A percentile compares a stretch with the other conserved stretches of the same genome.
Conservation (phyloP, 1,140 invertebrate species). For the Tetramorium parvispinum region DNA sequence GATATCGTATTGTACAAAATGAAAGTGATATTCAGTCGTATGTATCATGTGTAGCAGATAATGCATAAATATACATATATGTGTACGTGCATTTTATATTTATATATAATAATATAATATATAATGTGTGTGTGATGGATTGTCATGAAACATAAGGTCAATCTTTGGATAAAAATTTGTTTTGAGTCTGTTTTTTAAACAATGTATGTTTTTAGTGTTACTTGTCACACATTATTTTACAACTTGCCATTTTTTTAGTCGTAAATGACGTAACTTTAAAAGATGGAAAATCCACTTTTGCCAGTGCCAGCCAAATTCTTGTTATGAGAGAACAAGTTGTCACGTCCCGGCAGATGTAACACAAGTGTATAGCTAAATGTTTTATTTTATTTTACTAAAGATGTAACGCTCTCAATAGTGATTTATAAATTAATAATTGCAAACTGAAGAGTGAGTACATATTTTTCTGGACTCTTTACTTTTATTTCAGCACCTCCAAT, state of each 20-base stretch:
- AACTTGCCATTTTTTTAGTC: not conserved
- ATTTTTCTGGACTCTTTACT: not conserved
- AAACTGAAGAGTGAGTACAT: not conserved
- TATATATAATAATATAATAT: too few species aligned
- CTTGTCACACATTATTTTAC: not conserved
- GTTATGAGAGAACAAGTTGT: not conserved
- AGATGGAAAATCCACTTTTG: not conserved
- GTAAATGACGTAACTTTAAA: not conserved
- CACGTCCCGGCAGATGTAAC: too few species aligned
- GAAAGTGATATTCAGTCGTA: not conserved
- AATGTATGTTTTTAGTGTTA: not conserved
- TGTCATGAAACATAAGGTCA: too few species aligned
- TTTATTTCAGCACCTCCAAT: conserved; percentile 85
- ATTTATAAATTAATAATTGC: not conserved
- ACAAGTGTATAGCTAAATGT: not conserved
- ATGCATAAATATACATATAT: too few species aligned
- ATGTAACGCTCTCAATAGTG: not conserved
- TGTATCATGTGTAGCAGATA: not conserved
- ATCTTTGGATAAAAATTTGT: not conserved
- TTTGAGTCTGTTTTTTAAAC: not conserved
- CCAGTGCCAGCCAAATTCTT: not conserved
- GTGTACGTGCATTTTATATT: too few species aligned
- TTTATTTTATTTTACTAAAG: not conserved
- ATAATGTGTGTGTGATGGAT: not conserved
- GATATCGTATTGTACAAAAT: not conserved